Evolutionary conservation across 2,888 invertebrate genomes (phyloP), one percentile per base, ranked within the genome.

Genomic region (Xanthia icteritia): DNA sequence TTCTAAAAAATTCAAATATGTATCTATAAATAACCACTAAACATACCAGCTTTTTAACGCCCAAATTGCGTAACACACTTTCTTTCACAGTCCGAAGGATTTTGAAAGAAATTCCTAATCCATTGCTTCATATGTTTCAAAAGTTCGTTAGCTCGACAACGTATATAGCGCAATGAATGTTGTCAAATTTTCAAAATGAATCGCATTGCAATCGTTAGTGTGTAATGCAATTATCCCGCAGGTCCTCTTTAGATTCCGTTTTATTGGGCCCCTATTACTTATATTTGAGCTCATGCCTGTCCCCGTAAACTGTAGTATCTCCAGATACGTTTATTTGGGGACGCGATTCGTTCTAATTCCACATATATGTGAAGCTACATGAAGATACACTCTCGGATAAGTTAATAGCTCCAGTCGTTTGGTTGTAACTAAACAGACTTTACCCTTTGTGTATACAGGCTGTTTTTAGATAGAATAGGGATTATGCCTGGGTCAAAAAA

Each of bases 401-500:
- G 76, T 80, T 84, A 77, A 86, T 73, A 76, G 65, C 70, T 65
- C 17, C 42, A 60, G 68, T 72, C 76, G 65, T 85, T 88, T 79
- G 60, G 65, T 73, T 76, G 76, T 79, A 76, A 85, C 77, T 81
- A 67, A 73, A 73, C 77, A 77, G 51, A 79, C 79, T 78, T 71
- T 81, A 76, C 70, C 77, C 72, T 79, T 61, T 63, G 58, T 36
- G 2, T 42, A 56, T 42, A 82, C 81, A 69, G 76, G 81, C 0
- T 74, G 73, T 2, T 61, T 9, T n/a, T 54, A 20, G 9, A 61
- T 11, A 31, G 2, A 31, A 31, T 31, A 31, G 31, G 31, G 31
- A 31, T 31, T 2, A 31, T 31, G 31, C 2, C 31, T 31, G 31
- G 31, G 31, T 31, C 31, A 31, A 31, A 31, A 31, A 31, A 31